A percentile compares a stretch with the other conserved stretches of the same genome.
Conservation (phyloP, 2,888 invertebrate species). For the Dorcus hopei region DNA sequence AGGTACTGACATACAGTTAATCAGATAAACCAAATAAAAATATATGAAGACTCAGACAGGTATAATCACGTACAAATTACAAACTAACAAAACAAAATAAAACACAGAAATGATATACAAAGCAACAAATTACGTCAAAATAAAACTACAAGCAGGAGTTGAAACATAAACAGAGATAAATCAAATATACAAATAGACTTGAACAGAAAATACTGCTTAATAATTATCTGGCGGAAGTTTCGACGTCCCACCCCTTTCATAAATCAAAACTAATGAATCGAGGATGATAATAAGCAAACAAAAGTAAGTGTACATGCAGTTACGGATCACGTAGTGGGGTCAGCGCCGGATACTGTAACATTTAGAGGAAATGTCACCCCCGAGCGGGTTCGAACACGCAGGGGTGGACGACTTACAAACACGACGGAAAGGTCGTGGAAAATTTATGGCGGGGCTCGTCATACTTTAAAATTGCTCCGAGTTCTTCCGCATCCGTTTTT, state of each 20-base stretch:
- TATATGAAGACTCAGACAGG: neutral
- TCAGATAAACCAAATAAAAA: too few relatives aligned
- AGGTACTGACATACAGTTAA: too few relatives aligned
- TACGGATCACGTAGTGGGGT: slow-evolving; percentile 45
- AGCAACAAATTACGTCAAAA: too few relatives aligned
- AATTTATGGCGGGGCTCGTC: slow-evolving; percentile 25
- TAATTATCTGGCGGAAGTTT: too few relatives aligned
- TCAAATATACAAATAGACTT: too few relatives aligned
- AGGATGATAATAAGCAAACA: slow-evolving; percentile 40
- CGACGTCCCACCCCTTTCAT: slow-evolving; percentile 14
- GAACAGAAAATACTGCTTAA: too few relatives aligned
- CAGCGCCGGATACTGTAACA: slow-evolving; percentile 41
- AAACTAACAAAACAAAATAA: too few relatives aligned
- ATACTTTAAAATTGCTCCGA: slow-evolving; percentile 10
- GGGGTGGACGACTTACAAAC: slow-evolving; percentile 14
- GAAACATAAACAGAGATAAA: too few relatives aligned
- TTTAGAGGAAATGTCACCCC: slow-evolving; percentile 46
- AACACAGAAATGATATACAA: too few relatives aligned
- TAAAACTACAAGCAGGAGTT: too few relatives aligned
- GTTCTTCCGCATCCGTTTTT: too few relatives aligned
- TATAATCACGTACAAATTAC: too few relatives aligned
- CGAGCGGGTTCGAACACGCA: slow-evolving; percentile 27
- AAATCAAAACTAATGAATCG: slow-evolving; percentile 43
- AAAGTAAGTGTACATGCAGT: slow-evolving; percentile 42
- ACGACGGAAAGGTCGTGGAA: slow-evolving; percentile 29